These are phyloP conservation scores for Sardinella longiceps DNA, from an alignment of 2,797 vertebrate genomes.

Conservation along the genomic window DNA sequence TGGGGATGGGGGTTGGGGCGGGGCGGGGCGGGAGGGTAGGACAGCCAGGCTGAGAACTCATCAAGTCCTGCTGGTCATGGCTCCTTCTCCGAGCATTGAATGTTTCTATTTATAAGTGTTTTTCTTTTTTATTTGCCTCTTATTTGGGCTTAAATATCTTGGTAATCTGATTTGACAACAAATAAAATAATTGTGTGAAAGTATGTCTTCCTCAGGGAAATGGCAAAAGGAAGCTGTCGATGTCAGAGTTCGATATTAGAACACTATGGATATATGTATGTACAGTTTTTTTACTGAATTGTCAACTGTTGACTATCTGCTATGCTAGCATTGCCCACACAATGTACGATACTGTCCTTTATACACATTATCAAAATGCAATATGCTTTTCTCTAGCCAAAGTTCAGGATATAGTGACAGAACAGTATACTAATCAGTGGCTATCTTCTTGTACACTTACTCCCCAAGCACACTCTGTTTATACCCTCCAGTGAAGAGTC, in stretches of 20 bases:
- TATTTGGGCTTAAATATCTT: not conserved
- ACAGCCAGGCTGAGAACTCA: not conserved
- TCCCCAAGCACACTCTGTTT: not conserved
- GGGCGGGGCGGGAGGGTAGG: not conserved
- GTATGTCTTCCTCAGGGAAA: not conserved
- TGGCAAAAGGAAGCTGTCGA: not conserved
- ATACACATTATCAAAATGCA: not conserved
- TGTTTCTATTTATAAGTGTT: not conserved
- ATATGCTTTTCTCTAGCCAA: no score
- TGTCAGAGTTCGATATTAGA: not conserved
- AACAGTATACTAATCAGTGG: not conserved
- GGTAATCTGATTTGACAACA: not conserved
- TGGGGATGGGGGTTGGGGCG: conserved; percentile 50
- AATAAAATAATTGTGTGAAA: not conserved
- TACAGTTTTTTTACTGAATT: no score
- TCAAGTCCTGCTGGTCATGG: not conserved
- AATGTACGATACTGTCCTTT: not conserved
- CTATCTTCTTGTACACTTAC: not conserved
- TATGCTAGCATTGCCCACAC: no score
- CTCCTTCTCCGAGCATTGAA: not conserved
- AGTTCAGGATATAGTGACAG: not conserved
- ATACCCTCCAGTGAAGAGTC: not conserved
- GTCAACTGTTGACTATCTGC: no score
- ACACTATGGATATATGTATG: not conserved
- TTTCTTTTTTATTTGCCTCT: not conserved